phyloP scores from a whole-genome alignment of 2,113 vertebrate genomes.

The Coracopsis vasa region DNA sequence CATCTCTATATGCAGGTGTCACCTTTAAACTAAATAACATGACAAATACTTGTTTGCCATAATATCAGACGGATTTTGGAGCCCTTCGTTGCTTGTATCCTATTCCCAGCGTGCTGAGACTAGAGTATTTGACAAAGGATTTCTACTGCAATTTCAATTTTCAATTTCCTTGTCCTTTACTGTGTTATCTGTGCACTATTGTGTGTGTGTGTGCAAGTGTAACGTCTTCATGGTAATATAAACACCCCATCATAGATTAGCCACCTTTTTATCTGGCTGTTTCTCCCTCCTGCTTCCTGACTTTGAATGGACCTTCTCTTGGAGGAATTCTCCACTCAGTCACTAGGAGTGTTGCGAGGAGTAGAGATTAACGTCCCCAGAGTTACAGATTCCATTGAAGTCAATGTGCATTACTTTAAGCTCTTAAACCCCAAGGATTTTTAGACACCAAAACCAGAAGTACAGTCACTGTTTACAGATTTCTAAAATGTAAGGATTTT shows the following conservation, averaged over 20 bases:
- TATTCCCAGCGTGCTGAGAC: background rate
- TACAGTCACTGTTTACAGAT: background rate
- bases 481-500: background rate
- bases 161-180: background rate
- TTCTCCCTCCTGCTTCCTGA: background rate
- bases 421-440: rapidly evolving
- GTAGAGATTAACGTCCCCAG: background rate
- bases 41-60: background rate
- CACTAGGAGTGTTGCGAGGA: background rate
- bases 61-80: background rate
- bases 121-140: background rate
- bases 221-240: background rate
- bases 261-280: rapidly evolving
- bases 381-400: background rate
- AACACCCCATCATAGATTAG: rapidly evolving
- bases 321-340: background rate
- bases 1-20: background rate
- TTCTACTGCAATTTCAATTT: background rate
- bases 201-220: background rate
- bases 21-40: background rate
- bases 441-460: background rate
- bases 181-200: background rate
- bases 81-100: background rate
- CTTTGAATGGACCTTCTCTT: background rate
- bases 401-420: background rate